Base-by-base conservation (phyloP, 2,113 vertebrate genomes). In the Nansenia antarctica region DNA sequence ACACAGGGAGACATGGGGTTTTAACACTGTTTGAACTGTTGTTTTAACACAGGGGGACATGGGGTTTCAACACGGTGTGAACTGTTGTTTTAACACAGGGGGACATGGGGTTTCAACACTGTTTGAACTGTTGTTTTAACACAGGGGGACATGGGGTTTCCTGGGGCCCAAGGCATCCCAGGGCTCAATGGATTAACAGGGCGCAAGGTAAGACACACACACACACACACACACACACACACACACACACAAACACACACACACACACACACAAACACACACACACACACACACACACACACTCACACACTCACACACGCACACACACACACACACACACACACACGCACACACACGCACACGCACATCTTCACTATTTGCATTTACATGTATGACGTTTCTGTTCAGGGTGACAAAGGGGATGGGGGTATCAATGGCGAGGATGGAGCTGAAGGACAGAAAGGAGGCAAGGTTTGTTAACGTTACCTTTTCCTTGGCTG, bases 391-490 rank as follows among this genome's bases (percentile, higher is more conserved):
- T 18, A 0, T 15, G 15, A 12, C 29, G 54, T 30, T 29, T 79
- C 1, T 9, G 49, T 83, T 60, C 52, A 95, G 95, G 95, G 94
- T 0, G 85, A 92, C 3, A 89, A 85, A 6, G 95, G 95, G 68
- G 42, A 85, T 14, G 84, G 85, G 0, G 95, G 95, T 2, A 69
- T 59, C 0, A 42, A 87, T 31, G 95, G 94, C 0, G 34, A 65
- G 53, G 69, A 69, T 0, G 95, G 95, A 57, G 49, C 81, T 42
- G 73, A 62, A 9, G 95, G 95, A 67, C 87, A 87, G 1, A 95
- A 91, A 85, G 95, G 95, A 67, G 86, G 85, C 63, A 96, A 95
- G 93, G 95, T 95, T 24, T 75, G 88, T 29, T n/a, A 11, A 30
- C 3, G 15, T 26, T 14, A 53, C 18, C 4, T 5, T 26, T 6